Percentiles rank a stretch among this genome's conserved stretches.
Conservation (phyloP, 2,888 invertebrate genomes). For the Callosobruchus maculatus region DNA sequence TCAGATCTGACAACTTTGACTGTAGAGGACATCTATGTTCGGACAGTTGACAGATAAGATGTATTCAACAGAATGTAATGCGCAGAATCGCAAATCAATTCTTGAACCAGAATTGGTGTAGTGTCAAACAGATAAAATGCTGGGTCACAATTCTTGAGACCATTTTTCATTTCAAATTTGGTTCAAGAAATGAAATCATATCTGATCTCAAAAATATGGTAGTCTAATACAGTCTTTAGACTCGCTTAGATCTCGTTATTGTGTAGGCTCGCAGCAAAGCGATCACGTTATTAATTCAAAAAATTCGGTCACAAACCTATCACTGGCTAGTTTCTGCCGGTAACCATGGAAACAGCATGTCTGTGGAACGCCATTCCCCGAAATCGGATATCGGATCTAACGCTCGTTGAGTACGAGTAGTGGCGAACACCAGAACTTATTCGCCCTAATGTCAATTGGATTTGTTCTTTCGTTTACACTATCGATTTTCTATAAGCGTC, state of each 20-base stretch:
- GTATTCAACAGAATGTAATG: no score
- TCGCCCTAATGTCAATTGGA: neutral
- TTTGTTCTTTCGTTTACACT: neutral
- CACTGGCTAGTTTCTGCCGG: neutral
- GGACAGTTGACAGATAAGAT: no score
- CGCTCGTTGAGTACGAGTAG: neutral
- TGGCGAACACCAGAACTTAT: neutral
- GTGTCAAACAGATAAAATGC: no score
- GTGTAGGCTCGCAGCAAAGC: neutral
- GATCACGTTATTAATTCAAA: neutral
- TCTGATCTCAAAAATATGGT: no score
- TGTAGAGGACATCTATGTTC: no score
- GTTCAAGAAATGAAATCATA: no score
- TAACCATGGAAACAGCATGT: neutral
- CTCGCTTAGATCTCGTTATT: neutral
- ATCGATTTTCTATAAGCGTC: neutral
- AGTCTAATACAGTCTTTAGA: no score
- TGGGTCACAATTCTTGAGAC: no score
- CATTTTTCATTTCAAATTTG: no score
- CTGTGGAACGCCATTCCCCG: neutral
- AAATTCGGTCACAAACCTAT: neutral
- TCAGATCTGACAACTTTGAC: no score
- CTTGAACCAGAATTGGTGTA: no score
- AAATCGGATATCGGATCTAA: neutral
- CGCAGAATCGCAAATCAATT: no score